Percentiles rank a stretch among this genome's conserved stretches.
These are phyloP conservation scores for Bambusicola thoracicus DNA, from an alignment of 2,113 vertebrate species.

Conservation along the genomic window DNA sequence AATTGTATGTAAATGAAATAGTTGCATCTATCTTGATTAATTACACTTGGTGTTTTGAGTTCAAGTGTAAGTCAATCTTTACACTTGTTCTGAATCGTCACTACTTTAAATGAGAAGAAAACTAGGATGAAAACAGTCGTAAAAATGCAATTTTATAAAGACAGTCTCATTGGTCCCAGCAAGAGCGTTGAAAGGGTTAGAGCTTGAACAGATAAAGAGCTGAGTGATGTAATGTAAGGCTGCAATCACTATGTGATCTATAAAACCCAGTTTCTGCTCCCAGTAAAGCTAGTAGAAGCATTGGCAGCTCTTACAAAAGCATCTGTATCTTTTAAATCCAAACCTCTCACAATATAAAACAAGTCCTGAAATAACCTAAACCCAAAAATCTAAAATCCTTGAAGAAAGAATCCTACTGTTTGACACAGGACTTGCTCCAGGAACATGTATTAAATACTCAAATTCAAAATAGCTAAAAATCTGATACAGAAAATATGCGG, in stretches of 20 bases:
- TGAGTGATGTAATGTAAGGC: background rate
- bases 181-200: background rate
- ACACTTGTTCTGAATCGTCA: background rate
- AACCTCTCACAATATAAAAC: background rate
- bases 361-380: background rate
- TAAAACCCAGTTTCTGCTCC: background rate
- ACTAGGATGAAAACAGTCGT: background rate
- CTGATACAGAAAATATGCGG: background rate
- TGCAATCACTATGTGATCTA: background rate
- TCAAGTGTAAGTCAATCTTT: background rate
- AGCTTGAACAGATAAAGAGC: background rate
- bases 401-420: background rate
- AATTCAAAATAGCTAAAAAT: background rate
- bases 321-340: background rate
- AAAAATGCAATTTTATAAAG: background rate
- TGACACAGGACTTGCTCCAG: background rate
- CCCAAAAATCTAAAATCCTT: background rate
- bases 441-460: background rate
- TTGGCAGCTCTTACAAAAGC: background rate
- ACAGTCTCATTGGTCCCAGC: background rate
- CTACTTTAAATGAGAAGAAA: background rate
- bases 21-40: background rate
- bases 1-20: background rate
- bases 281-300: background rate
- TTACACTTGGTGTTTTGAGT: background rate